These are phyloP conservation scores for Notiomystis cincta DNA, from an alignment of 2,113 vertebrate genomes.

Conservation along the genomic window DNA sequence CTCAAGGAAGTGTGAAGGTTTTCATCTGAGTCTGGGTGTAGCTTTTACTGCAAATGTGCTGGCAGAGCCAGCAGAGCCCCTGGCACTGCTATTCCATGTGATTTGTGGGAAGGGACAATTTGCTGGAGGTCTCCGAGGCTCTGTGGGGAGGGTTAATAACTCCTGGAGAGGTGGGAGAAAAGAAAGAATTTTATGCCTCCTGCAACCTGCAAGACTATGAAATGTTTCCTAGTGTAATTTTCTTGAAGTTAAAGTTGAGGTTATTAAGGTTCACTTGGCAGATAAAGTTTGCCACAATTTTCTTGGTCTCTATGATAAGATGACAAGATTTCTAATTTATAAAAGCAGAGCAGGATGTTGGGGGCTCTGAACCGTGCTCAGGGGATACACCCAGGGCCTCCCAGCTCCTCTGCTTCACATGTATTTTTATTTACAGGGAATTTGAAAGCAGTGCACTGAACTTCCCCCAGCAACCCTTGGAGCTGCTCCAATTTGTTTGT, in stretches of 20 bases:
- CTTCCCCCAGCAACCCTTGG: background rate
- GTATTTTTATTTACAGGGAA: constrained; percentile 49
- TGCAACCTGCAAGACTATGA: constrained; percentile 55
- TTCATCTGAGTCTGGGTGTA: background rate
- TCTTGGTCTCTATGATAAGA: constrained; percentile 67
- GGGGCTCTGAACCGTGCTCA: constrained; percentile 66
- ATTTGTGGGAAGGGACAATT: constrained; percentile 29
- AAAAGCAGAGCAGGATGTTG: constrained; percentile 59
- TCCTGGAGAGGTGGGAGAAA: constrained; percentile 50
- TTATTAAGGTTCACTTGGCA: constrained; percentile 76
- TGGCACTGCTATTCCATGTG: background rate
- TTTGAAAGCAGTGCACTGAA: constrained; percentile 6
- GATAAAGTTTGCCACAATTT: constrained; percentile 76
- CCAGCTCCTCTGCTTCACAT: background rate
- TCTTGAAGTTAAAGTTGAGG: constrained; percentile 75
- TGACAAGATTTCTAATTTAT: constrained; percentile 76
- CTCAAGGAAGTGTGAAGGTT: background rate
- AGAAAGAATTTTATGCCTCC: constrained; percentile 58
- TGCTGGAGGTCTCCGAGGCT: constrained; percentile 49
- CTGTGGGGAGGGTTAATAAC: constrained; percentile 68
- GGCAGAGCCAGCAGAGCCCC: background rate
- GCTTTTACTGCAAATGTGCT: background rate
- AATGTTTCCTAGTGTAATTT: constrained; percentile 74
- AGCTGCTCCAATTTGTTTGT: background rate
- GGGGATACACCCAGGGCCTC: constrained; percentile 22